These are phyloP conservation scores for Brassicogethes aeneus DNA, from an alignment of 2,888 invertebrate genomes.

Conservation along the genomic window DNA sequence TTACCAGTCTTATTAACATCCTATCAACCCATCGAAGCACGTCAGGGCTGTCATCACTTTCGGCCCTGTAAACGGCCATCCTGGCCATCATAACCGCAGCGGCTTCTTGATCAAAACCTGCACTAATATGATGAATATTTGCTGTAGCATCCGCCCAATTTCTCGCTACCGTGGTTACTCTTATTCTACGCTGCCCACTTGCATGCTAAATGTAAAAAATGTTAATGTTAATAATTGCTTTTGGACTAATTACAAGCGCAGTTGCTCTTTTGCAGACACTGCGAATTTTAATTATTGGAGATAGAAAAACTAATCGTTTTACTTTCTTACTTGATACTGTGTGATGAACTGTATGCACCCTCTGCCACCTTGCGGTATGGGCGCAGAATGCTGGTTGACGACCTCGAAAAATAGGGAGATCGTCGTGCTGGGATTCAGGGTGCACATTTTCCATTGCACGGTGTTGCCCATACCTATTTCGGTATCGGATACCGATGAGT, in stretches of 20 bases:
- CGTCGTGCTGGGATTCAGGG: conserved; percentile 85
- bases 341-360: conserved; percentile 98
- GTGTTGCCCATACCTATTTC: conserved; percentile 98
- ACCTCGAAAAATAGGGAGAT: conserved; percentile 96
- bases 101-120: conserved; percentile 97
- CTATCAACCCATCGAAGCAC: conserved; percentile 98
- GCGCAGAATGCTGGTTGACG: conserved; percentile 88
- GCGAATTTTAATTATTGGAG: not conserved
- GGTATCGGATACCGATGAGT: conserved; percentile 87
- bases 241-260: conserved; percentile 7
- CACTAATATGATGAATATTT: conserved; percentile 83
- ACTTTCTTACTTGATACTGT: conserved; percentile 67
- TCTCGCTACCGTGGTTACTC: conserved; percentile 96
- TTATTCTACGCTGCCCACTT: conserved; percentile 86
- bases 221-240: not conserved
- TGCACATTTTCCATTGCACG: conserved; percentile 97
- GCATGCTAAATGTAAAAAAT: conserved; percentile 56
- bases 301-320: no score
- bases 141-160: conserved; percentile 95
- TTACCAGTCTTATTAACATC: conserved; percentile 90
- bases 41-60: conserved; percentile 92
- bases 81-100: conserved; percentile 96
- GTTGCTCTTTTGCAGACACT: not conserved
- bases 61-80: conserved; percentile 92
- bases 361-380: conserved; percentile 90